Evolutionary conservation across 2,113 vertebrate species (phyloP).

Genomic region (Talpa occidentalis): DNA sequence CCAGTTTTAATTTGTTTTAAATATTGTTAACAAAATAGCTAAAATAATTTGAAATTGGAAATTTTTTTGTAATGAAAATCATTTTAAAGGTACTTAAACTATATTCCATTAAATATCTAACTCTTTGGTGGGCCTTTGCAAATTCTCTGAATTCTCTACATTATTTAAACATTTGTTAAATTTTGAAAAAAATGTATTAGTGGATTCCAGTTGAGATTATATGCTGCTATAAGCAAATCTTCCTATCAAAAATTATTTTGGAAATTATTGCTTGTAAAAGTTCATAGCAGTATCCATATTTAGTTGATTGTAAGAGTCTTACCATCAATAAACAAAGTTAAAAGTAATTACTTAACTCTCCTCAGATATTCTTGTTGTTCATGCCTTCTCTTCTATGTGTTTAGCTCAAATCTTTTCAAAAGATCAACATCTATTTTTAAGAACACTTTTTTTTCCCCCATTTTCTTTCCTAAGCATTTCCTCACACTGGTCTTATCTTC

Average conservation of each 20-base stretch:
- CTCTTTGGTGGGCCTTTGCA: not conserved
- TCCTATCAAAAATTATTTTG: not conserved
- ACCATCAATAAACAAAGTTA: not conserved
- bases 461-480: conserved; percentile 4
- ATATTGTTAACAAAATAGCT: not conserved
- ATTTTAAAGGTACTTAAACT: not conserved
- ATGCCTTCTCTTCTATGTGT: not conserved
- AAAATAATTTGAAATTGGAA: not conserved
- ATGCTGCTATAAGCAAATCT: not conserved
- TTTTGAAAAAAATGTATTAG: not conserved
- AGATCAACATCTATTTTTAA: not conserved
- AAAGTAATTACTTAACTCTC: not conserved
- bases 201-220: not conserved
- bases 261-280: not conserved
- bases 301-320: not conserved
- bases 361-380: not conserved
- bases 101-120: not conserved
- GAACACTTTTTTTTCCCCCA: not conserved
- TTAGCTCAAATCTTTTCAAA: not conserved
- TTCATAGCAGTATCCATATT: not conserved
- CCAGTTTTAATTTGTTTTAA: not conserved
- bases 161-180: not conserved
- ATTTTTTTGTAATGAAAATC: not conserved
- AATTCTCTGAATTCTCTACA: not conserved
- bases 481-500: not conserved